A percentile compares a stretch with the other conserved stretches of the same genome.
phyloP scores from a whole-genome alignment of 2,113 vertebrate genomes.

The Lycocorax pyrrhopterus region DNA sequence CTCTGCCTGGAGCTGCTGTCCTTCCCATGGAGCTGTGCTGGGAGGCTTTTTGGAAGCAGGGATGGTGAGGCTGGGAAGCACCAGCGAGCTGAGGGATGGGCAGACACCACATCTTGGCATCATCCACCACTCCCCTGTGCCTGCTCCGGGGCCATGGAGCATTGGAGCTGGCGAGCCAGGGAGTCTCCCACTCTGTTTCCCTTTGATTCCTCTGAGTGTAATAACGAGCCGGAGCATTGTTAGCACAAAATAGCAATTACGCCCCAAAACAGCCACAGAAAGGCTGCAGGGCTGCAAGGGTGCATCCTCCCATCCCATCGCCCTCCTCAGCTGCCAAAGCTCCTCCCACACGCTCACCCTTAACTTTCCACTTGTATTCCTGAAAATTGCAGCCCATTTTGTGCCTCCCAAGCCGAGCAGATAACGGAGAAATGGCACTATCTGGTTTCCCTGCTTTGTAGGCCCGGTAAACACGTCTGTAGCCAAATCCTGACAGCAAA shows the following conservation, averaged over 20 bases:
- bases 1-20: neutral
- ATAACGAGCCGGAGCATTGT: neutral
- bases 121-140: neutral
- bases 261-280: neutral
- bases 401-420: neutral
- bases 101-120: neutral
- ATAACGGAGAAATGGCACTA: conserved; percentile 33
- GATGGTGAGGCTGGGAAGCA: neutral
- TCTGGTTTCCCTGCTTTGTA: conserved; percentile 54
- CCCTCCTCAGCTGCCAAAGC: neutral
- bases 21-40: rapidly evolving
- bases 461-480: neutral
- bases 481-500: conserved; percentile 58
- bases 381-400: neutral
- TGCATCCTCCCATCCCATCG: neutral
- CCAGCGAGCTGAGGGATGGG: neutral
- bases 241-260: neutral
- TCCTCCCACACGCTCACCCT: neutral
- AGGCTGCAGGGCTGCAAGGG: neutral
- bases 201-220: neutral
- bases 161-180: neutral
- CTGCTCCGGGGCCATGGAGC: rapidly evolving
- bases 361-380: neutral
- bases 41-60: neutral
- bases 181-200: neutral